These are phyloP conservation scores for Urocitellus parryii DNA, from an alignment of 2,113 vertebrate genomes.

Conservation along the genomic window DNA sequence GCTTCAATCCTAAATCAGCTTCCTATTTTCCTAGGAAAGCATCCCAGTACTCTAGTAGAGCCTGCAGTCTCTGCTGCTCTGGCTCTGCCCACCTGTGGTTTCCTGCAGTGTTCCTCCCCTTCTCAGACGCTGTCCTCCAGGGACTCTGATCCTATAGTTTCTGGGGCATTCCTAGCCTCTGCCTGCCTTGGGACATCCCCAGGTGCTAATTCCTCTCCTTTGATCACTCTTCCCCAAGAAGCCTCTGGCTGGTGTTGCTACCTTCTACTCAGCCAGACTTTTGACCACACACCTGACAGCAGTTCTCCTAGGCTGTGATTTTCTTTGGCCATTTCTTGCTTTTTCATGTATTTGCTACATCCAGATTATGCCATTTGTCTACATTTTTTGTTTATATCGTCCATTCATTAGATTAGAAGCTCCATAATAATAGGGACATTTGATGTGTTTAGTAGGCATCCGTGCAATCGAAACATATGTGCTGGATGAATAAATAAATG, in stretches of 20 bases:
- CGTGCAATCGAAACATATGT: not conserved
- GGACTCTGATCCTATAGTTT: accelerated
- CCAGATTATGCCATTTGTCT: not conserved
- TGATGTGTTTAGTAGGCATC: not conserved
- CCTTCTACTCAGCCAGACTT: not conserved
- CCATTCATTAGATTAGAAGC: not conserved
- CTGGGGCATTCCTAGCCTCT: no score
- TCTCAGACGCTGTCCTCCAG: not conserved
- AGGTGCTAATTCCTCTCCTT: not conserved
- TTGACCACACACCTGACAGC: not conserved
- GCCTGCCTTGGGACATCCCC: no score
- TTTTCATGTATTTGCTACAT: not conserved
- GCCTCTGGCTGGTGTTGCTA: not conserved
- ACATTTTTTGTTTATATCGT: conserved; percentile 8
- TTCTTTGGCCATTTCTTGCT: not conserved
- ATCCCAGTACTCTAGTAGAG: not conserved
- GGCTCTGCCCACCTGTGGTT: not conserved
- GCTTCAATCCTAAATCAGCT: not conserved
- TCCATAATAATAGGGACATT: not conserved
- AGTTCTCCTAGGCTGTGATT: not conserved
- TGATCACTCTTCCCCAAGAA: accelerated
- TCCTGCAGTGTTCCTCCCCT: no score
- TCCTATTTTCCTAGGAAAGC: not conserved
- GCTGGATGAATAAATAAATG: conserved; percentile 2
- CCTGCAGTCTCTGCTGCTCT: not conserved